These are phyloP conservation scores for Chydorus sphaericus DNA, from an alignment of 2,888 invertebrate species.

Conservation along the genomic window DNA sequence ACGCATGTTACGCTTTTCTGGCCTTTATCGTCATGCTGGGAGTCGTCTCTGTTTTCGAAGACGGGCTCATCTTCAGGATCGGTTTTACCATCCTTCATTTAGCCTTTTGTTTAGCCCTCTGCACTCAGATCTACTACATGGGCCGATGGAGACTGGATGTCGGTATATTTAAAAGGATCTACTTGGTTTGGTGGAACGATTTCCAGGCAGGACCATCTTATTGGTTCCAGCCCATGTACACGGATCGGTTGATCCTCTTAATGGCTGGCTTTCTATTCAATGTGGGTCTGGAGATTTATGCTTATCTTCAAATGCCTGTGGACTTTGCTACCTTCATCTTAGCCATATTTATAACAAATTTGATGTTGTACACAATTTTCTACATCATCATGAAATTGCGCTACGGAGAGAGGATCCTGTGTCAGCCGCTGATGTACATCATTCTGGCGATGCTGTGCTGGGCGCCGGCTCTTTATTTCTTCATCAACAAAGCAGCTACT, in stretches of 20 bases:
- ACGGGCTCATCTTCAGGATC: slow-evolving; percentile 50
- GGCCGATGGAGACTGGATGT: slow-evolving; percentile 47
- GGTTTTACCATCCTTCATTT: slow-evolving; percentile 55
- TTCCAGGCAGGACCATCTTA: slow-evolving; percentile 24
- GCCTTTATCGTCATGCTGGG: slow-evolving; percentile 20
- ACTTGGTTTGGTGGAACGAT: slow-evolving; percentile 28
- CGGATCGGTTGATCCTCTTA: slow-evolving; percentile 34
- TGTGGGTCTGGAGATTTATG: slow-evolving; percentile 49
- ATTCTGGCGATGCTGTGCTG: slow-evolving; percentile 47
- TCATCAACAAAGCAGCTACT: slow-evolving; percentile 50
- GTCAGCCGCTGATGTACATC: slow-evolving; percentile 47
- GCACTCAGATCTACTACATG: slow-evolving; percentile 58
- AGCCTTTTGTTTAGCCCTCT: slow-evolving; percentile 45
- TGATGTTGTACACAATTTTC: slow-evolving; percentile 61
- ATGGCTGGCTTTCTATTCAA: slow-evolving; percentile 43
- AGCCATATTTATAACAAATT: slow-evolving; percentile 64
- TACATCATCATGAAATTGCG: slow-evolving; percentile 69
- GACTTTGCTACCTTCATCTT: slow-evolving; percentile 70
- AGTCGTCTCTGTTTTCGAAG: slow-evolving; percentile 45
- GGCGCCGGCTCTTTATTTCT: slow-evolving; percentile 52
- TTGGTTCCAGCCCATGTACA: slow-evolving; percentile 31
- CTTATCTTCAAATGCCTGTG: slow-evolving; percentile 30
- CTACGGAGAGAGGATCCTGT: slow-evolving; percentile 45
- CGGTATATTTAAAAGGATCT: slow-evolving; percentile 30
- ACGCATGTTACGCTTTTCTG: slow-evolving; percentile 34